Evolutionary conservation across 1,140 invertebrate genomes (phyloP).

Genomic region (Leptinotarsa defecta): DNA sequence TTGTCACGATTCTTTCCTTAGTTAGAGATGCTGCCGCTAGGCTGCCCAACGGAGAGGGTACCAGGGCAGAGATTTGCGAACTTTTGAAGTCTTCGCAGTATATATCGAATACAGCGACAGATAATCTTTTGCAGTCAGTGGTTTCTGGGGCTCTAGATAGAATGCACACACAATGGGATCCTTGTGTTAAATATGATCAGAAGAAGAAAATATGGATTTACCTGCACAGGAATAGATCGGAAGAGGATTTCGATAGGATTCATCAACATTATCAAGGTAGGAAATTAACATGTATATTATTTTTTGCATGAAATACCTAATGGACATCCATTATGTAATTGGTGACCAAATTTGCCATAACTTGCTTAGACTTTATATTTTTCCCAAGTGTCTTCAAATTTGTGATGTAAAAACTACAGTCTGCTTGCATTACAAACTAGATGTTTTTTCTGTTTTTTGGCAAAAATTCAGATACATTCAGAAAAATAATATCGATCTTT

Average conservation of each 20-base stretch:
- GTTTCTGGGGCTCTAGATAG: conserved; percentile 88
- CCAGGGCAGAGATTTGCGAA: conserved; percentile 85
- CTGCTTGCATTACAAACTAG: no score
- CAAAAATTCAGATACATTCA: no score
- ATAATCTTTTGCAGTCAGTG: conserved; percentile 77
- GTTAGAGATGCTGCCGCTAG: conserved; percentile 91
- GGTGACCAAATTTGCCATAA: no score
- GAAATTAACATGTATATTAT: not conserved
- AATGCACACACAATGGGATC: conserved; percentile 86
- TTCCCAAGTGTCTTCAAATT: no score
- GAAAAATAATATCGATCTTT: not conserved
- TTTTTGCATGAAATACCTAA: no score
- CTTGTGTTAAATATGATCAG: conserved; percentile 88
- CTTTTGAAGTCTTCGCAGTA: conserved; percentile 85
- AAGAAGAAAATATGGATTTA: conserved; percentile 91
- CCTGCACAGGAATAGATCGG: conserved; percentile 75
- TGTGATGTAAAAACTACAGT: no score
- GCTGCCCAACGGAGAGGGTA: conserved; percentile 92
- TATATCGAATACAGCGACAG: conserved; percentile 72
- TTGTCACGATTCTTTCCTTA: conserved; percentile 87
- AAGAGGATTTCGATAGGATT: conserved; percentile 74
- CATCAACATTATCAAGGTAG: conserved; percentile 68
- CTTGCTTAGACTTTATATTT: no score
- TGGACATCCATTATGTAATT: no score
- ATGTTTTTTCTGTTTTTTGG: no score